Evolutionary conservation across 2,888 invertebrate genomes (phyloP).

Genomic region (Lepetodrilus schrolli): DNA sequence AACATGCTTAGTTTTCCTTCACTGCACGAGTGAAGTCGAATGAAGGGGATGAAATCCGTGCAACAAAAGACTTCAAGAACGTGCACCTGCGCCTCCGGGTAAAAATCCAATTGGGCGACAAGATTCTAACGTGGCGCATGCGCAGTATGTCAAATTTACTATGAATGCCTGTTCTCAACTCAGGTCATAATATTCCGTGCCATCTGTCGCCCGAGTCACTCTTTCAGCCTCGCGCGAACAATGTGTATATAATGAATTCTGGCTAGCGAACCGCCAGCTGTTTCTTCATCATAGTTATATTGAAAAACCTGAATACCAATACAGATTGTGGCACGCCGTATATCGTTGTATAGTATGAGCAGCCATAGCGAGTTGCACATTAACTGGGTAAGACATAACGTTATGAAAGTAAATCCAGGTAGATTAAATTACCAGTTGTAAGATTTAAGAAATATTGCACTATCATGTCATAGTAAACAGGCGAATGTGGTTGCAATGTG

Average conservation of each 20-base stretch:
- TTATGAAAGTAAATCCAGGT: not conserved
- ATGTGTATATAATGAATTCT: conserved; percentile 1
- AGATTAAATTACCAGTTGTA: not conserved
- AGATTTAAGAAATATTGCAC: not conserved
- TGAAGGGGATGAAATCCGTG: not conserved
- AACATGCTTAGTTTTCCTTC: too few relatives aligned
- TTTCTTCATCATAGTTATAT: not conserved
- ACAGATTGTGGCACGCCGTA: conserved; percentile 8
- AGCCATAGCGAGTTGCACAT: too few relatives aligned
- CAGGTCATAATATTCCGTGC: not conserved
- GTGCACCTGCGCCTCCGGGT: conserved; percentile 8
- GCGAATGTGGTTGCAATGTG: not conserved
- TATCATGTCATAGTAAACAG: not conserved
- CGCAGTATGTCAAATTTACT: not conserved
- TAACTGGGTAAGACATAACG: not conserved
- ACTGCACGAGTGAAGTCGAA: too few relatives aligned
- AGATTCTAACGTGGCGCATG: not conserved
- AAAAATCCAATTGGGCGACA: not conserved
- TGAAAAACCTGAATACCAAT: conserved; percentile 9
- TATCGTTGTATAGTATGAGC: not conserved
- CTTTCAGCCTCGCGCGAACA: not conserved
- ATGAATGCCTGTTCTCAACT: not conserved
- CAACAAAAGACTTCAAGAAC: conserved; percentile 17
- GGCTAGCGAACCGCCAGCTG: not conserved
- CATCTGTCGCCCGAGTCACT: conserved; percentile 10